Evolutionary conservation across 2,797 vertebrate species (phyloP).

Genomic region (Pygocentrus nattereri): DNA sequence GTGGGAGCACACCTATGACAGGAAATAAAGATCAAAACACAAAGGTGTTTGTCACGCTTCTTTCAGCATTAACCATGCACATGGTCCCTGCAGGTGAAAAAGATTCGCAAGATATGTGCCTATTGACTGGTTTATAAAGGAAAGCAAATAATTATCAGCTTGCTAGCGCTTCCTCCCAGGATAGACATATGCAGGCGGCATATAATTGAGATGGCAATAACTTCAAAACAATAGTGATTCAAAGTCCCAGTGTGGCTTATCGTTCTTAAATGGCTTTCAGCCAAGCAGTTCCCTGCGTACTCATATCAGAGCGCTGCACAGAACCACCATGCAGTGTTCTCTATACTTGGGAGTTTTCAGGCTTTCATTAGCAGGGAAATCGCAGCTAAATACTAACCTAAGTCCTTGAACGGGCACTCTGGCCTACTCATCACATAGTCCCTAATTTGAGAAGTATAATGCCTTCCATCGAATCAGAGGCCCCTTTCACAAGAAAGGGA

Average conservation of each 20-base stretch:
- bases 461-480: no score
- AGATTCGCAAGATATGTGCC: not conserved
- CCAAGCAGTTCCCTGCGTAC: not conserved
- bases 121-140: not conserved
- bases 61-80: constrained; percentile 19
- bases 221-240: constrained; percentile 20
- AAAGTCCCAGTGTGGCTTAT: constrained; percentile 7
- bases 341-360: not conserved
- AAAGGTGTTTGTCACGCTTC: constrained; percentile 1
- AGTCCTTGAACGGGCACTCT: not conserved
- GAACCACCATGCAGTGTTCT: not conserved
- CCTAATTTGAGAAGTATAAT: no score
- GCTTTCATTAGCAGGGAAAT: not conserved
- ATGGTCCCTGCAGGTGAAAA: not conserved
- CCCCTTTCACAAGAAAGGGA: no score
- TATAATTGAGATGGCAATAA: constrained; percentile 37
- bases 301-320: not conserved
- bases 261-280: constrained; percentile 4
- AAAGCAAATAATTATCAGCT: constrained; percentile 11
- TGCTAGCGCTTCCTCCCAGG: not conserved
- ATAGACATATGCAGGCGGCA: constrained; percentile 20
- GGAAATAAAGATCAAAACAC: constrained; percentile 8
- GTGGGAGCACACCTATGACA: not conserved
- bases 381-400: no score
- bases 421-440: no score